Evolutionary conservation across 2,113 vertebrate species (phyloP), one percentile per base, ranked within the genome.

Genomic region (Peromyscus maniculatus): DNA sequence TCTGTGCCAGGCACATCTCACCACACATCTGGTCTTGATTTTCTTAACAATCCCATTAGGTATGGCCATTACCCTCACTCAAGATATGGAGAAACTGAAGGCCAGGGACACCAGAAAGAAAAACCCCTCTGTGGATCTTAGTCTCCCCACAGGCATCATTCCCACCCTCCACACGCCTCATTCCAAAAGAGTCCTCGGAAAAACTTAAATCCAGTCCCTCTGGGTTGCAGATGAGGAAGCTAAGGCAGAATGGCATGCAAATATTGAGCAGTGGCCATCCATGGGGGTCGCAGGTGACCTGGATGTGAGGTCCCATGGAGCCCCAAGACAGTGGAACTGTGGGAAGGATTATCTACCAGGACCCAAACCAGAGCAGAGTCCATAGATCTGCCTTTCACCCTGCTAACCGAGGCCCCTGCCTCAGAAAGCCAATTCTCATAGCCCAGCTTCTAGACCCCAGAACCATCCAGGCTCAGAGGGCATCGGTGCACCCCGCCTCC

Each of bases 171-270:
- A 2, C 24, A 24, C 17, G 71, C 74, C 28, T 91, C 24, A 69
- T 19, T 66, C 64, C 28, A 80, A 75, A 59, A 89, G 69, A 13
- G 52, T 82, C 46, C 36, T n/a, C 0, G 22, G 64, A 69, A 71
- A 62, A 43, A 46, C 22, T 87, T 21, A 57, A 64, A n/a, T 62
- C 22, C 36, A n/a, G 19, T 13, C 24, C 7, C 39, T 75, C 7
- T 36, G 88, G 71, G 66, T 87, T 77, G 8, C 22, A 57, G 57
- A 62, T 82, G 13, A 91, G 89, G 74, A 95, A 66, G 91, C 43
- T 11, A 28, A 94, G 55, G 72, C 19, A 33, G 71, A 72, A 72
- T 12, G 8, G 28, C 6, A 16, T 43, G 11, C 33, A 71, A 1
- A 5, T 67, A 0, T 0, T 0, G 66, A 43, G 75, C 28, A 36